Evolutionary conservation across 2,888 invertebrate species (phyloP).

Genomic region (Epicampocera succincta): DNA sequence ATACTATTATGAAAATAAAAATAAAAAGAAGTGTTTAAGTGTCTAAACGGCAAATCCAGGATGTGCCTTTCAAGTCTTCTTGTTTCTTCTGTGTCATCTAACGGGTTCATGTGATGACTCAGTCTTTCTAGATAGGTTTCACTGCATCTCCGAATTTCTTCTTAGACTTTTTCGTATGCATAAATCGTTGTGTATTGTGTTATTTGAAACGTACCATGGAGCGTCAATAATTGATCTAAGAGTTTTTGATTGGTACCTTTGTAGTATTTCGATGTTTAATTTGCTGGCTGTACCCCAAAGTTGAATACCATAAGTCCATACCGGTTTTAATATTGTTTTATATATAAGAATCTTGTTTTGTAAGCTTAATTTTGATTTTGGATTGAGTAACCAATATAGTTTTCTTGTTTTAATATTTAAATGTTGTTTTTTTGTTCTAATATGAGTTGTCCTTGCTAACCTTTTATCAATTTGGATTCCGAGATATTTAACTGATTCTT

Average conservation of each 20-base stretch:
- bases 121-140: neutral
- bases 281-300: constrained; percentile 4
- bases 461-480: no score
- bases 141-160: constrained; percentile 8
- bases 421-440: constrained; percentile 4
- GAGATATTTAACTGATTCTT: no score
- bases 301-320: constrained; percentile 11
- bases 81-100: neutral
- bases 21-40: no score
- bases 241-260: constrained; percentile 23
- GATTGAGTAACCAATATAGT: constrained; percentile 6
- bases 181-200: neutral
- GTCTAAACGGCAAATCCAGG: no score
- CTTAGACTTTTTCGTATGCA: neutral
- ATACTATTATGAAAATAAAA: no score
- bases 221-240: neutral
- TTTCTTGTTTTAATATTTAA: constrained; percentile 8
- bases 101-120: neutral
- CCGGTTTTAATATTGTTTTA: no score
- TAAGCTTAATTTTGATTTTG: no score
- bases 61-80: no score
- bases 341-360: constrained; percentile 7
- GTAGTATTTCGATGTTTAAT: no score
- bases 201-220: constrained; percentile 14
- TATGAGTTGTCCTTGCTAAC: neutral